These are phyloP conservation scores for Carapus acus DNA, from an alignment of 2,797 vertebrate genomes.

Conservation along the genomic window DNA sequence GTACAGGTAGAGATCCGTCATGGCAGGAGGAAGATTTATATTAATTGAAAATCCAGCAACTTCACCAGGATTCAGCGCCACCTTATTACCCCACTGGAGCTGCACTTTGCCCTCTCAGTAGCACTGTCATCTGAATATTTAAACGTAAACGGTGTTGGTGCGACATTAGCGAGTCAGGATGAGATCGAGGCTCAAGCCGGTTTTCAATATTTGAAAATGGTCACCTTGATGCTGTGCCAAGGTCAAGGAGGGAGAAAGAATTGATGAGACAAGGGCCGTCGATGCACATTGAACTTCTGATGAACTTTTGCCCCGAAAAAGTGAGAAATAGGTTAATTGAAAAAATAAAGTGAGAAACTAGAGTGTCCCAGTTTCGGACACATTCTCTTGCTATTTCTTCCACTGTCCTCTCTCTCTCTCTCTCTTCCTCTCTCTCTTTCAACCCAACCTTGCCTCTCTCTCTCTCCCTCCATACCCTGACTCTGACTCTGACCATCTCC, in stretches of 20 bases:
- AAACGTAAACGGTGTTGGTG: slow-evolving; percentile 29
- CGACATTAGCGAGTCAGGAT: slow-evolving; percentile 20
- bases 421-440: too few species aligned
- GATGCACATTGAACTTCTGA: too few species aligned
- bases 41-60: slow-evolving; percentile 41
- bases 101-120: slow-evolving; percentile 45
- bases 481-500: too few species aligned
- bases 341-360: slow-evolving; percentile 35
- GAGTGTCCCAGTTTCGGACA: slow-evolving; percentile 55
- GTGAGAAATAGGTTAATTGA: slow-evolving; percentile 37
- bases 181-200: slow-evolving; percentile 44
- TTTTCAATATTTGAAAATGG: slow-evolving; percentile 28
- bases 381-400: too few species aligned
- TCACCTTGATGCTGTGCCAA: background rate
- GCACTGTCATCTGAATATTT: slow-evolving; percentile 51
- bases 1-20: background rate
- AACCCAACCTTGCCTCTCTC: too few species aligned
- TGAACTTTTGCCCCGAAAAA: slow-evolving; percentile 17
- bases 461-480: too few species aligned
- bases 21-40: slow-evolving; percentile 12
- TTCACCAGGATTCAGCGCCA: slow-evolving; percentile 23
- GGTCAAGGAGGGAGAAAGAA: slow-evolving; percentile 15
- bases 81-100: slow-evolving; percentile 12
- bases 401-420: too few species aligned
- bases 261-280: slow-evolving; percentile 21